A percentile compares a stretch with the other conserved stretches of the same genome.
Evolutionary conservation across 2,888 invertebrate genomes (phyloP).

Genomic region (Pristionchus mayeri): DNA sequence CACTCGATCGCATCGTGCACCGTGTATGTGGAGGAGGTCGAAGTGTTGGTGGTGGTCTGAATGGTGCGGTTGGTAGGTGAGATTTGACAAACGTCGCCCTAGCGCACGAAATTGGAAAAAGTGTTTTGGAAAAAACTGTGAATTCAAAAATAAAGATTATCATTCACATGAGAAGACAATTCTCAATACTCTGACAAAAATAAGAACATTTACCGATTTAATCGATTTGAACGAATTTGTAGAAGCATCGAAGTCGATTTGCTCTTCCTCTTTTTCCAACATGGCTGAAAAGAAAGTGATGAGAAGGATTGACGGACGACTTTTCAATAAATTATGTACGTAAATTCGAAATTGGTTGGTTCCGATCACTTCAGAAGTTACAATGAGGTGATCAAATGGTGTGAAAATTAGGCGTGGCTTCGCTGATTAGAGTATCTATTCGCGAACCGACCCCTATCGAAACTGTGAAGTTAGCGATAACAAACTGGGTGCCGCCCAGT

Average conservation of each 20-base stretch:
- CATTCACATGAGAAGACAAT: background rate
- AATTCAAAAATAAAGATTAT: background rate
- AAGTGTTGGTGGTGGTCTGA: background rate
- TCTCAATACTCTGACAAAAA: too few species aligned
- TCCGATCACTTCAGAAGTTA: too few species aligned
- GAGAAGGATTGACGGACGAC: too few species aligned
- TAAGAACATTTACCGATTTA: background rate
- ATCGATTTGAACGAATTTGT: background rate
- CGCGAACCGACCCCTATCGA: too few species aligned
- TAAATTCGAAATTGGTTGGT: too few species aligned
- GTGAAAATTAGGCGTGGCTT: too few species aligned
- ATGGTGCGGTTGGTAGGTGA: background rate
- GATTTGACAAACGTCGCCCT: background rate
- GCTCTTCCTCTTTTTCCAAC: background rate
- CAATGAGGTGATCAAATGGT: too few species aligned
- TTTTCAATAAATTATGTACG: too few species aligned
- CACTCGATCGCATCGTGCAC: constrained; percentile 78
- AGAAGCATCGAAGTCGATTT: background rate
- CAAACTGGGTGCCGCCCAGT: too few species aligned
- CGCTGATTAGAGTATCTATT: too few species aligned
- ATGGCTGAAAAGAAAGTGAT: constrained; percentile 26
- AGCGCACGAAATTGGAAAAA: background rate
- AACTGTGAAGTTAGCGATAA: too few species aligned
- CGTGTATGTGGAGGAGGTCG: constrained; percentile 63
- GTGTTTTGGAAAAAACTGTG: background rate